phyloP scores from a whole-genome alignment of 2,797 vertebrate genomes.

The Hemitrygon akajei region DNA sequence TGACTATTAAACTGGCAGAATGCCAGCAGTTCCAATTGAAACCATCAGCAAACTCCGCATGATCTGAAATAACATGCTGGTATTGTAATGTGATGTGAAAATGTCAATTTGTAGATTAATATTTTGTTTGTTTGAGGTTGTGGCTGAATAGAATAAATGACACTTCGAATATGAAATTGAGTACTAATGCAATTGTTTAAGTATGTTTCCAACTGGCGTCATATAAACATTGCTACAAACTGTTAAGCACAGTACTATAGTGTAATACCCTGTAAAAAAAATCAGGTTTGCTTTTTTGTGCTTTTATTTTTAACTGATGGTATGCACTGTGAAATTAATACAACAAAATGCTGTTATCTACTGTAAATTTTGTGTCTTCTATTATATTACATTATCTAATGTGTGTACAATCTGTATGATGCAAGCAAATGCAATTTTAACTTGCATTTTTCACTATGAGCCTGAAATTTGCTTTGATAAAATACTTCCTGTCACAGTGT shows the following conservation, averaged over 20 bases:
- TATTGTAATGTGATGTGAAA: not conserved
- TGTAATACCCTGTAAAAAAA: not conserved
- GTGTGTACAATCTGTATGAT: not conserved
- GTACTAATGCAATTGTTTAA: not conserved
- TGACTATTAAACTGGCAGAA: no score
- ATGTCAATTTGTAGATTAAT: not conserved
- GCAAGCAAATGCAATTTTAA: not conserved
- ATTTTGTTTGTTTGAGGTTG: not conserved
- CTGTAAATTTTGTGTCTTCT: not conserved
- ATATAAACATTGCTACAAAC: not conserved
- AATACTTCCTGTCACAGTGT: slow-evolving; percentile 35
- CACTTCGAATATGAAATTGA: not conserved
- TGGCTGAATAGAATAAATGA: not conserved
- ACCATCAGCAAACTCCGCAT: no score
- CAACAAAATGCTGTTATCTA: not conserved
- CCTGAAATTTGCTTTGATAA: slow-evolving; percentile 34
- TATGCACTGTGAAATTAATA: not conserved
- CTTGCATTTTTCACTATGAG: not conserved
- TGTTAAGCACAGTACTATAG: not conserved
- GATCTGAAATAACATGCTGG: not conserved
- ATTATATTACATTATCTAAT: not conserved
- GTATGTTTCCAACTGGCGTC: not conserved
- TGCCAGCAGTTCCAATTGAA: no score
- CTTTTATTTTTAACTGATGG: not conserved
- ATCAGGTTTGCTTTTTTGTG: not conserved